These are phyloP conservation scores for Redunca redunca DNA, from an alignment of 2,113 vertebrate genomes.

Conservation along the genomic window DNA sequence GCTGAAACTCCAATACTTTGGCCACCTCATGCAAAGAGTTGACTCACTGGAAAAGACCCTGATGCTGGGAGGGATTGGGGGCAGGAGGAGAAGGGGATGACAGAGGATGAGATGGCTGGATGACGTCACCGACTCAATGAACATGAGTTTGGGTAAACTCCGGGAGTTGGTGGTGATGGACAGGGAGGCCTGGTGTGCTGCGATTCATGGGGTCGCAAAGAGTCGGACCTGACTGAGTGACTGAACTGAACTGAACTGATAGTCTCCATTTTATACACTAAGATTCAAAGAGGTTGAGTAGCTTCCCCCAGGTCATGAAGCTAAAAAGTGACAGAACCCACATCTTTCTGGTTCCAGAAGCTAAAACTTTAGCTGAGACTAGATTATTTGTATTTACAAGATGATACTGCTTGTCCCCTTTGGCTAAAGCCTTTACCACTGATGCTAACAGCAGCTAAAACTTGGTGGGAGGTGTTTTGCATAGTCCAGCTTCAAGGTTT, in stretches of 20 bases:
- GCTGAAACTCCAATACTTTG: too few relatives aligned
- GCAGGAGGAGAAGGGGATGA: too few relatives aligned
- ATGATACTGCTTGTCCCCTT: neutral
- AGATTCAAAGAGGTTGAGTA: neutral
- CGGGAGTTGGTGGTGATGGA: too few relatives aligned
- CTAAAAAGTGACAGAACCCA: neutral
- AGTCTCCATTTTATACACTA: neutral
- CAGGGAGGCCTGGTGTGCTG: too few relatives aligned
- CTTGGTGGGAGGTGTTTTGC: neutral
- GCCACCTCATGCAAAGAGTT: too few relatives aligned
- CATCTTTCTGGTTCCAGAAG: neutral
- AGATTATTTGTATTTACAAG: neutral
- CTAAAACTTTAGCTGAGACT: neutral
- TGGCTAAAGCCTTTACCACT: neutral
- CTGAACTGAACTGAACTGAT: too few relatives aligned
- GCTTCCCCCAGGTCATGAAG: neutral
- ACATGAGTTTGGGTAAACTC: too few relatives aligned
- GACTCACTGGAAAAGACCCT: too few relatives aligned
- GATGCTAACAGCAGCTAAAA: neutral
- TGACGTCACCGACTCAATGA: too few relatives aligned
- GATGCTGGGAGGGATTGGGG: too few relatives aligned
- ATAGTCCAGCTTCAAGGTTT: neutral
- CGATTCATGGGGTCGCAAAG: accelerated
- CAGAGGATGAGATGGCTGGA: too few relatives aligned
- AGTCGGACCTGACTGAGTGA: accelerated